phyloP scores from a whole-genome alignment of 2,113 vertebrate genomes.

The Pteruthius melanotis region DNA sequence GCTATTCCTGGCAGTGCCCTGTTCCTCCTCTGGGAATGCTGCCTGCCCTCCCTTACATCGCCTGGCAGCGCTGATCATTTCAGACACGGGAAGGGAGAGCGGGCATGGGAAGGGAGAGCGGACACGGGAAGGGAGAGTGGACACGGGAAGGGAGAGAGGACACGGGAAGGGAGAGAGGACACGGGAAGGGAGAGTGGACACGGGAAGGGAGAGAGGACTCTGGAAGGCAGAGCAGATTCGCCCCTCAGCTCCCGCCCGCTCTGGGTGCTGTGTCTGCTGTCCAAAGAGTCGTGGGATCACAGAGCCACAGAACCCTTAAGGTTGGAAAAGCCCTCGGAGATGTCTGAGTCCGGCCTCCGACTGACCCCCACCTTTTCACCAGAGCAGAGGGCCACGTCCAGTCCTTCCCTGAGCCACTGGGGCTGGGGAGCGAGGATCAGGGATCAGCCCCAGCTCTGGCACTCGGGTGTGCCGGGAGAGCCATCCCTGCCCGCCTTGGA shows the following conservation, averaged over 20 bases:
- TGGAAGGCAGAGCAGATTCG: background rate
- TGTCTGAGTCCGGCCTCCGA: background rate
- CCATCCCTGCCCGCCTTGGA: background rate
- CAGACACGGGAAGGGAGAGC: background rate
- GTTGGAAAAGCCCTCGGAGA: background rate
- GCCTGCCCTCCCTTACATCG: background rate
- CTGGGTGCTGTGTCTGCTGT: fast-evolving
- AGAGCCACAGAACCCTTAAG: fast-evolving
- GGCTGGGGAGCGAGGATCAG: background rate
- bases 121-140: too few species aligned
- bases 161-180: too few species aligned
- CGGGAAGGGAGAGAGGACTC: too few species aligned
- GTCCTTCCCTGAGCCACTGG: fast-evolving
- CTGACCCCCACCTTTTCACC: too few species aligned
- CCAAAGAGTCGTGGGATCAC: background rate
- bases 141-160: too few species aligned
- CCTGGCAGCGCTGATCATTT: background rate
- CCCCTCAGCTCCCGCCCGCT: fast-evolving
- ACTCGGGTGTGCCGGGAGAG: background rate
- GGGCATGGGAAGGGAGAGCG: too few species aligned
- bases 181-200: too few species aligned
- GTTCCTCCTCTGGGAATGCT: background rate
- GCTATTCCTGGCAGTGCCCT: too few species aligned
- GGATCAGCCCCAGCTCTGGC: fast-evolving
- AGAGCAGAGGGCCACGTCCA: background rate